Percentiles rank a stretch among this genome's conserved stretches.
Evolutionary conservation across 2,113 vertebrate species (phyloP).

Genomic region (Pteropus alecto): DNA sequence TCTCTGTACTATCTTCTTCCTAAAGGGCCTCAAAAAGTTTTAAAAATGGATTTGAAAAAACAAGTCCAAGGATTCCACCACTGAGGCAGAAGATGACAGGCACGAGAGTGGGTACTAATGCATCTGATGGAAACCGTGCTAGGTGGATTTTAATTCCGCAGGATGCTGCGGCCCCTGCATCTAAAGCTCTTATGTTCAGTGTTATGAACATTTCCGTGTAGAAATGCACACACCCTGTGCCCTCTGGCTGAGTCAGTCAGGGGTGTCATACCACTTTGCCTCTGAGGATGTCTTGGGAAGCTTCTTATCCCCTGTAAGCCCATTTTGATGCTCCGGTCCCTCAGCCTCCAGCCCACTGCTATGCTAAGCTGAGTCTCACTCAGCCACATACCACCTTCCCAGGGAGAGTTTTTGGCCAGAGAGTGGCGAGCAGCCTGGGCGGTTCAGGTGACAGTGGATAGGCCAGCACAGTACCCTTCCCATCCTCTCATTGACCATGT

Average conservation of each 20-base stretch:
- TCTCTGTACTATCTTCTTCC: background rate
- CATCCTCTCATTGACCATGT: background rate
- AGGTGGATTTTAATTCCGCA: background rate
- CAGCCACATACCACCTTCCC: background rate
- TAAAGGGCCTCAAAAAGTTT: background rate
- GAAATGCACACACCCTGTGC: background rate
- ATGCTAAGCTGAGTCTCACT: background rate
- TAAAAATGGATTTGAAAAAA: background rate
- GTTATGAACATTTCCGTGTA: background rate
- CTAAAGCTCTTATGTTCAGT: background rate
- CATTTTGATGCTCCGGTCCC: background rate
- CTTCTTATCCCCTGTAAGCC: background rate
- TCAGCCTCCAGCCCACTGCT: background rate
- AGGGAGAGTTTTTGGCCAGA: background rate
- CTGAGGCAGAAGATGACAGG: background rate
- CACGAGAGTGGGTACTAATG: too few relatives aligned
- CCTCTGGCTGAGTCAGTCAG: background rate
- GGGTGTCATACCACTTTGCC: too few relatives aligned
- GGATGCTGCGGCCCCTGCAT: background rate
- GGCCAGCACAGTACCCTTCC: background rate
- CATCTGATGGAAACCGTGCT: rapidly evolving
- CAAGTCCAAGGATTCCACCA: too few relatives aligned
- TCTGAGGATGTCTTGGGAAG: background rate
- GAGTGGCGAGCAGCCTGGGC: background rate
- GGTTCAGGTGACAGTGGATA: background rate